Conservation (phyloP, 2,797 vertebrate species). For the Hoplostethus atlanticus region DNA sequence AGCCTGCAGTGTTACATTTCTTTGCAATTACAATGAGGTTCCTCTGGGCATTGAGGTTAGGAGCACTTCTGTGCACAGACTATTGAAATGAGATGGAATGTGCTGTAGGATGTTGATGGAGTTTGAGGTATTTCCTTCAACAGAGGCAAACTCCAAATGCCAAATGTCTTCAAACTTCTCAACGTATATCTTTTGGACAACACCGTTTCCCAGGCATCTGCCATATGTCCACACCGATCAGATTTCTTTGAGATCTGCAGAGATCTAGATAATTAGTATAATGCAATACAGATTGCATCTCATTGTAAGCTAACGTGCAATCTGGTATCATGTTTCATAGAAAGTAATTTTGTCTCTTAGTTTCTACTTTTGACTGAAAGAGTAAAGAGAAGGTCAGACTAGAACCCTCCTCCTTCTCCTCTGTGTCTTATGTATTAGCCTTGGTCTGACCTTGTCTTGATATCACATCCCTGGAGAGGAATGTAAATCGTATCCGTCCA, state of each 20-base stretch:
- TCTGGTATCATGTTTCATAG: slow-evolving; percentile 35
- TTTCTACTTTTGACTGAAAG: too few relatives aligned
- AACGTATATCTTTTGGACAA: slow-evolving; percentile 23
- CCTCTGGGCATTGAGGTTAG: slow-evolving; percentile 74
- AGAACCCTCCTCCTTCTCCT: slow-evolving; percentile 53
- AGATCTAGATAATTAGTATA: slow-evolving; percentile 13
- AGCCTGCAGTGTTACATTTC: slow-evolving; percentile 71
- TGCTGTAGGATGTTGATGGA: slow-evolving; percentile 64
- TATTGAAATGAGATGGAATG: slow-evolving; percentile 72
- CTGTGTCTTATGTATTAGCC: slow-evolving; percentile 75
- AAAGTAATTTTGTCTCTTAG: slow-evolving; percentile 24
- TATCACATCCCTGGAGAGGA: slow-evolving; percentile 85
- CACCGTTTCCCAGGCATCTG: slow-evolving; percentile 13
- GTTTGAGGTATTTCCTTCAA: slow-evolving; percentile 72
- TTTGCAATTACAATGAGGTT: slow-evolving; percentile 73
- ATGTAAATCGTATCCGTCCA: slow-evolving; percentile 83
- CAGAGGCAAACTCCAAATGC: slow-evolving; percentile 29
- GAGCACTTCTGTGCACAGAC: slow-evolving; percentile 52
- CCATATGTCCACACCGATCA: slow-evolving; percentile 9
- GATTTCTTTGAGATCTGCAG: slow-evolving; percentile 14
- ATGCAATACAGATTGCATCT: slow-evolving; percentile 35
- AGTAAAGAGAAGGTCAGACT: slow-evolving; percentile 41
- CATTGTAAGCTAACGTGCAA: slow-evolving; percentile 14
- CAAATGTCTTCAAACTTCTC: slow-evolving; percentile 43
- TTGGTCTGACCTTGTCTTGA: slow-evolving; percentile 83